Base-by-base conservation (phyloP, 1,140 invertebrate genomes). In the Papilio aristodemus region DNA sequence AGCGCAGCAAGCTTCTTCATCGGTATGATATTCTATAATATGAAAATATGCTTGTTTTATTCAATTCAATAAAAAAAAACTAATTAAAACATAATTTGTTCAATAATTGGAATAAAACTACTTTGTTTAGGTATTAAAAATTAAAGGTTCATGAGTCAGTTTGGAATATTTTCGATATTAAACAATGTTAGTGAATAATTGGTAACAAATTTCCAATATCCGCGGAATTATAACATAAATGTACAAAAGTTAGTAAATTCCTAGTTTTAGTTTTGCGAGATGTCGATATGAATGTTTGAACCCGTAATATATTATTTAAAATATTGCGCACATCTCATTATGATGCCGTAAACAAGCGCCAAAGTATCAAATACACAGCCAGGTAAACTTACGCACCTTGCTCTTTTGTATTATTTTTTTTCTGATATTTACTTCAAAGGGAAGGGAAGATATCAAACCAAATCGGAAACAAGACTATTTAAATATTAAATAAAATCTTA, bases 1-100 rank as follows among this genome's bases (percentile, higher is more conserved):
- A 46, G 73, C 85, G 25, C 89, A 89, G 77, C 87, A 89, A 68
- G 74, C 80, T 13, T 87, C 89, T 9, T 89, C 87, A 59, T 85
- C 89, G 89, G 87, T 90, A 90, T 64, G 78, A 37, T 66, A 37
- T 9, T 38, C 17, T 8, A 37, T 54, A 9, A 10, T 58, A 58
- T 58, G 1, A 58, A 58, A 32, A 8, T 58, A 36, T 36, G 57
- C 27, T 32, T 32, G 2, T 3, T 58, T 9, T 32, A 14, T 13
- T 1, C 13, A 58, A 36, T 27, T 32, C 25, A 32, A 36, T n/a
- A 58, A 2, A 22, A 32, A n/a, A 13, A 58, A 8, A 36, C 11
- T 58, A 14, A 57, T 9, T 1, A 8, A 19, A 54, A 22, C 2
- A 8, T 50, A 9, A 13, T 11, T 22, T 19, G 19, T 22, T 46